Percentiles rank a stretch among this genome's conserved stretches.
Conservation (phyloP, 2,888 invertebrate species). For the Tinea pellionella region DNA sequence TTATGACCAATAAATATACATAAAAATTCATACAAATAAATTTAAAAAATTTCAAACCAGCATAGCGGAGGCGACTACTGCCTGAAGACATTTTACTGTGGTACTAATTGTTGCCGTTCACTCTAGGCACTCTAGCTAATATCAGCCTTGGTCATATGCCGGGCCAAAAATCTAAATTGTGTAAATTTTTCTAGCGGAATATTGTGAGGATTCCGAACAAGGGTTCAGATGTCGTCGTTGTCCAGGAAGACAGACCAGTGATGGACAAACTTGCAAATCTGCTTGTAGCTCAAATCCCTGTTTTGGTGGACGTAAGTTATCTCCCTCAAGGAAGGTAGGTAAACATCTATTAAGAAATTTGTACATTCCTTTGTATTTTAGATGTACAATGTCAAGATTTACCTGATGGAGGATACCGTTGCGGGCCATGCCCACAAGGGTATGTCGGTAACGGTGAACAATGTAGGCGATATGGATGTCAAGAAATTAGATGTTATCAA, state of each 20-base stretch:
- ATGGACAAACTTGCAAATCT: constrained; percentile 80
- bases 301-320: constrained; percentile 53
- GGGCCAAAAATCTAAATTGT: neutral
- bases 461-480: constrained; percentile 65
- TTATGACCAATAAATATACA: neutral
- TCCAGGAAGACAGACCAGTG: constrained; percentile 79
- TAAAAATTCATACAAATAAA: too few relatives aligned
- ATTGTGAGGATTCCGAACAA: constrained; percentile 74
- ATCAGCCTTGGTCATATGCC: too few relatives aligned
- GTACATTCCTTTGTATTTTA: too few relatives aligned
- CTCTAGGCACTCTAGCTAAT: too few relatives aligned
- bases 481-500: constrained; percentile 36
- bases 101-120: too few relatives aligned
- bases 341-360: neutral
- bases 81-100: too few relatives aligned
- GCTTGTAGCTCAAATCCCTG: constrained; percentile 75
- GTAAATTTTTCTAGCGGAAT: constrained; percentile 61
- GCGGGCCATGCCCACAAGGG: constrained; percentile 87
- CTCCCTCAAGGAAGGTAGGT: too few relatives aligned
- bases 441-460: constrained; percentile 78
- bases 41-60: too few relatives aligned
- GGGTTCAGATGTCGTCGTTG: constrained; percentile 83
- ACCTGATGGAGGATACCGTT: constrained; percentile 67
- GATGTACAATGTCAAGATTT: constrained; percentile 48
- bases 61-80: too few relatives aligned